Percentiles rank a stretch among this genome's conserved stretches.
Conservation (phyloP, 2,797 vertebrate genomes). For the Sebastes diaconus region DNA sequence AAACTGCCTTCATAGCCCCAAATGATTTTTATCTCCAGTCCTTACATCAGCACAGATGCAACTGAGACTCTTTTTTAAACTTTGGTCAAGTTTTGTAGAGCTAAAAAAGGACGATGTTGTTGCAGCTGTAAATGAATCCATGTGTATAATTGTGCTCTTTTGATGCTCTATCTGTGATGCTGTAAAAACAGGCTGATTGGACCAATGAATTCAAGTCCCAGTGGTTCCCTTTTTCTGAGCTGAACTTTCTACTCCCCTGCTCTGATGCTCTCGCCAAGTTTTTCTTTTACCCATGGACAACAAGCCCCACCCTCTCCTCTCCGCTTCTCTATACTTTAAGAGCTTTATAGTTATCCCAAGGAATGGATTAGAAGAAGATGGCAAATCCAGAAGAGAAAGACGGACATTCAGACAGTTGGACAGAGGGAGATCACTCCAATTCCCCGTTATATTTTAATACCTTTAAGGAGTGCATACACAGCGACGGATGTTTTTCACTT, state of each 20-base stretch:
- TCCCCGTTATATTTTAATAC: constrained; percentile 28
- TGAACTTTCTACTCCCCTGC: constrained; percentile 10
- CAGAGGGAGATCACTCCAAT: neutral
- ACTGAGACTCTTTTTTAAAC: constrained; percentile 17
- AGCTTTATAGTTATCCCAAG: constrained; percentile 30
- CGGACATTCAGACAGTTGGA: constrained; percentile 28
- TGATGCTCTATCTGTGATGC: constrained; percentile 29
- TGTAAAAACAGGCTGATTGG: constrained; percentile 20
- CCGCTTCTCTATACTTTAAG: constrained; percentile 13
- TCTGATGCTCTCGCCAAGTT: constrained; percentile 4
- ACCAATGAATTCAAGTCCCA: constrained; percentile 29
- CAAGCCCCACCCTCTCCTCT: neutral
- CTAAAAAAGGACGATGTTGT: neutral
- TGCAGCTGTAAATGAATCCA: constrained; percentile 29
- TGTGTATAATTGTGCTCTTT: constrained; percentile 28
- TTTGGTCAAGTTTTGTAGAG: neutral
- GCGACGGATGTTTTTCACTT: constrained; percentile 28
- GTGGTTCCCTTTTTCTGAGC: neutral
- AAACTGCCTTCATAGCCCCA: constrained; percentile 1
- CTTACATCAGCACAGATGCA: constrained; percentile 12
- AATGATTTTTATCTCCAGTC: constrained; percentile 37
- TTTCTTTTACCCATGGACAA: constrained; percentile 1
- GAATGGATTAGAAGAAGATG: constrained; percentile 39
- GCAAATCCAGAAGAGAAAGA: constrained; percentile 30
- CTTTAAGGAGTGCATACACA: constrained; percentile 12